These are phyloP conservation scores for Hephaestus fuliginosus DNA, from an alignment of 2,797 vertebrate genomes.

Conservation along the genomic window DNA sequence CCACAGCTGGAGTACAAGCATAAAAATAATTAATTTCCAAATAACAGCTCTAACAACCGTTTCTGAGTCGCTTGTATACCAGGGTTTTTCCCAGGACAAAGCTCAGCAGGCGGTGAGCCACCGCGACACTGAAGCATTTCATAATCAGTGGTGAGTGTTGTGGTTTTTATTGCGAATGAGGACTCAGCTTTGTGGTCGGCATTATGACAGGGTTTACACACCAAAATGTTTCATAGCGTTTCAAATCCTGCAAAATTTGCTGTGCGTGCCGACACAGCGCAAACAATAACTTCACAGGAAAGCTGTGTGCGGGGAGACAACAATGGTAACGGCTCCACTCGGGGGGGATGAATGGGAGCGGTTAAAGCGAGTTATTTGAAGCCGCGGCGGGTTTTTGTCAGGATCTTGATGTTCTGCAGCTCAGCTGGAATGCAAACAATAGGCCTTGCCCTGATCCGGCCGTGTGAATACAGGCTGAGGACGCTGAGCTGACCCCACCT, in stretches of 20 bases:
- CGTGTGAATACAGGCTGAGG: neutral
- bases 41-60: neutral
- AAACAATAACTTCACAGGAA: conserved; percentile 33
- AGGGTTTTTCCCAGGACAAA: neutral
- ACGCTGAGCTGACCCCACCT: neutral
- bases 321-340: conserved; percentile 27
- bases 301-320: conserved; percentile 14
- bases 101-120: neutral
- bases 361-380: conserved; percentile 32
- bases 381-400: conserved; percentile 32
- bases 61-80: neutral
- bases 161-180: neutral
- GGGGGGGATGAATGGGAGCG: conserved; percentile 44
- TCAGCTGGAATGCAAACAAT: conserved; percentile 44
- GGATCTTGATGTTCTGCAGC: conserved; percentile 31
- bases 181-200: neutral
- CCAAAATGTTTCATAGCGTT: no score
- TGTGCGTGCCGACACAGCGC: neutral
- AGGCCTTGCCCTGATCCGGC: neutral
- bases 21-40: neutral
- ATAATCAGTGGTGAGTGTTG: neutral
- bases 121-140: neutral
- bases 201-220: neutral
- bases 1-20: neutral
- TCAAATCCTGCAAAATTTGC: conserved; percentile 6